Conservation (phyloP, 2,113 vertebrate species). For the Brachyhypopomus occidentalis region DNA sequence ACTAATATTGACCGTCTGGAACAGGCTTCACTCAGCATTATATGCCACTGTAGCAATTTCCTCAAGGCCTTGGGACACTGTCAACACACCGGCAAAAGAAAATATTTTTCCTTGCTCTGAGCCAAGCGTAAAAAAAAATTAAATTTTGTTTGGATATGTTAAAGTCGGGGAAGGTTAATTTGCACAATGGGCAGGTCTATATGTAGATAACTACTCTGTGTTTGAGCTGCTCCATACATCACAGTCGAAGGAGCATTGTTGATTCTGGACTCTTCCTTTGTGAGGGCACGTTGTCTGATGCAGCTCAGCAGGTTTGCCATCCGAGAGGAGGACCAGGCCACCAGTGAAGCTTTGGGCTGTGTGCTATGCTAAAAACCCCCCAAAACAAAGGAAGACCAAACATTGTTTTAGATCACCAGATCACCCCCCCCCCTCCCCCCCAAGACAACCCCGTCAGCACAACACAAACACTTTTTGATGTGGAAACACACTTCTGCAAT, state of each 20-base stretch:
- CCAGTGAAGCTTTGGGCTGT: conserved; percentile 15
- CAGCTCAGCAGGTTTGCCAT: conserved; percentile 33
- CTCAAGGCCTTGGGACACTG: conserved; percentile 49
- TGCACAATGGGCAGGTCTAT: conserved; percentile 30
- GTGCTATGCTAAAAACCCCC: conserved; percentile 50
- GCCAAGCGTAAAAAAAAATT: conserved; percentile 36
- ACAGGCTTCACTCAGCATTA: conserved; percentile 53
- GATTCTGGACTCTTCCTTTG: conserved; percentile 10
- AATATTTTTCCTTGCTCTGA: conserved; percentile 44
- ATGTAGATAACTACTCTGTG: neutral
- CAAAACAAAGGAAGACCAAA: conserved; percentile 67
- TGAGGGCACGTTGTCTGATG: conserved; percentile 28
- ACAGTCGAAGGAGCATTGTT: conserved; percentile 27
- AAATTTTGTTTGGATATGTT: conserved; percentile 29
- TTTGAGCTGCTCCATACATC: neutral
- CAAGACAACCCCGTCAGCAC: conserved; percentile 67
- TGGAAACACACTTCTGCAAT: conserved; percentile 65
- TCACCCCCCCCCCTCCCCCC: conserved; percentile 21
- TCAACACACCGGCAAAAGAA: conserved; percentile 48
- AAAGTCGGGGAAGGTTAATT: conserved; percentile 26
- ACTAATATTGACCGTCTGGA: conserved; percentile 77
- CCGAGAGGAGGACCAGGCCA: conserved; percentile 2
- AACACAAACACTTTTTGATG: conserved; percentile 66
- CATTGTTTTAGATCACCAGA: conserved; percentile 68
- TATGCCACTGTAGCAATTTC: conserved; percentile 52